Evolutionary conservation across 2,888 invertebrate genomes (phyloP).

Genomic region (Drosophila merina): DNA sequence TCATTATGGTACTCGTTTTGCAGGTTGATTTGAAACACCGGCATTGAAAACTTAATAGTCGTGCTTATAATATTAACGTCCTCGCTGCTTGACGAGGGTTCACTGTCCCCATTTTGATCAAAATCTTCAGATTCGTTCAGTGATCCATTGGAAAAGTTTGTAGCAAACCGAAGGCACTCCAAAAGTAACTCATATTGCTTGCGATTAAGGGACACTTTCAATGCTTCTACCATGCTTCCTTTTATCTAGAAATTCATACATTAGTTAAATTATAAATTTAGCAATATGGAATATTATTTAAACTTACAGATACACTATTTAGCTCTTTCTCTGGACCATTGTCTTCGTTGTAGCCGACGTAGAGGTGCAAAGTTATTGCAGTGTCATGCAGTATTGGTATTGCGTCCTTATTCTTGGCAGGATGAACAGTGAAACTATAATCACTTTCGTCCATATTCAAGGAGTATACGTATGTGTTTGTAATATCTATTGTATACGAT

Average conservation of each 20-base stretch:
- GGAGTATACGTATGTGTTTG: slow-evolving; percentile 95
- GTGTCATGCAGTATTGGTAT: slow-evolving; percentile 96
- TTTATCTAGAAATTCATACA: slow-evolving; percentile 84
- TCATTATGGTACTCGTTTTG: slow-evolving; percentile 90
- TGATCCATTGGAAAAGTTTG: slow-evolving; percentile 58
- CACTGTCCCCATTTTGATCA: slow-evolving; percentile 34
- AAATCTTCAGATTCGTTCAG: slow-evolving; percentile 34
- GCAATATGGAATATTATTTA: no score
- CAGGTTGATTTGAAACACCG: slow-evolving; percentile 90
- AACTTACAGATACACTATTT: slow-evolving; percentile 27
- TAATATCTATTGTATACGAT: slow-evolving; percentile 88
- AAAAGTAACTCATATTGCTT: slow-evolving; percentile 95
- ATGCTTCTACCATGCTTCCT: slow-evolving; percentile 92
- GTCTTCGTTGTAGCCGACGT: slow-evolving; percentile 51
- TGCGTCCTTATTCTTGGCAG: slow-evolving; percentile 89
- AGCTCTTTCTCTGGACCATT: slow-evolving; percentile 41
- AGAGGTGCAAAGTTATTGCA: slow-evolving; percentile 87
- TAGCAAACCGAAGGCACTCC: slow-evolving; percentile 86
- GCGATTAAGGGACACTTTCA: slow-evolving; percentile 93
- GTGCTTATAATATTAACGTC: slow-evolving; percentile 57
- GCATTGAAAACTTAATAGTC: slow-evolving; percentile 89
- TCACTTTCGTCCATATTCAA: slow-evolving; percentile 86
- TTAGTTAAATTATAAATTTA: no score
- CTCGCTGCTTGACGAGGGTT: slow-evolving; percentile 11
- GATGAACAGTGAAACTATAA: slow-evolving; percentile 83